Percentiles rank a stretch among this genome's conserved stretches.
These are phyloP conservation scores for Enchytraeus crypticus DNA, from an alignment of 2,888 invertebrate species.

Conservation along the genomic window DNA sequence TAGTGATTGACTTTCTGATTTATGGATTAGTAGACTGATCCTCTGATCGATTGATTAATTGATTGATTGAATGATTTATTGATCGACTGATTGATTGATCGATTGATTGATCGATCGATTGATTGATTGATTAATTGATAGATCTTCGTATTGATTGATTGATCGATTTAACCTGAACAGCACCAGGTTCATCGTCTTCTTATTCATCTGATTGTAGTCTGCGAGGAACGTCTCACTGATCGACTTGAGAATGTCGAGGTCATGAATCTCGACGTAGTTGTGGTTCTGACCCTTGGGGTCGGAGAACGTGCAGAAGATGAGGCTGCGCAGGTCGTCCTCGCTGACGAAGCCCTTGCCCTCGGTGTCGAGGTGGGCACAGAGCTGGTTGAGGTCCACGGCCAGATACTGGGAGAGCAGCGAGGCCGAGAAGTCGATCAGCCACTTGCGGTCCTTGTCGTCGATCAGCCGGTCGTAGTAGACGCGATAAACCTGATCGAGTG, in stretches of 20 bases:
- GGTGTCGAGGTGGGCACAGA: conserved; percentile 63
- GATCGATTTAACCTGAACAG: conserved; percentile 54
- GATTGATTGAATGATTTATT: too few species aligned
- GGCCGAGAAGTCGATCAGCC: conserved; percentile 68
- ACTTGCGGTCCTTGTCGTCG: conserved; percentile 69
- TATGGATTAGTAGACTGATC: too few species aligned
- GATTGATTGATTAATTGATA: too few species aligned
- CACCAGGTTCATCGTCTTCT: conserved; percentile 90
- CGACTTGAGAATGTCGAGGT: conserved; percentile 67
- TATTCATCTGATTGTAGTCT: conserved; percentile 88
- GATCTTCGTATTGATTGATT: too few species aligned
- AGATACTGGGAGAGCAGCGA: conserved; percentile 57
- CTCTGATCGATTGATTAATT: too few species aligned
- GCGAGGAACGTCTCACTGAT: conserved; percentile 80
- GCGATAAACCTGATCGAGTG: conserved; percentile 58
- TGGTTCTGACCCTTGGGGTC: conserved; percentile 82
- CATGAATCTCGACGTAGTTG: conserved; percentile 77
- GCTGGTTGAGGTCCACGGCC: conserved; percentile 46
- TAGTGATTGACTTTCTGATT: too few species aligned
- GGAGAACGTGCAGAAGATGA: conserved; percentile 88
- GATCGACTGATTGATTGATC: too few species aligned
- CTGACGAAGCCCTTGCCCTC: conserved; percentile 43
- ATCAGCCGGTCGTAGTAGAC: conserved; percentile 87
- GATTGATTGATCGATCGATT: too few species aligned
- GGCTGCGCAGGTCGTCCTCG: conserved; percentile 48